Base-by-base conservation (phyloP, 2,797 vertebrate genomes). In the Amblyraja radiata region DNA sequence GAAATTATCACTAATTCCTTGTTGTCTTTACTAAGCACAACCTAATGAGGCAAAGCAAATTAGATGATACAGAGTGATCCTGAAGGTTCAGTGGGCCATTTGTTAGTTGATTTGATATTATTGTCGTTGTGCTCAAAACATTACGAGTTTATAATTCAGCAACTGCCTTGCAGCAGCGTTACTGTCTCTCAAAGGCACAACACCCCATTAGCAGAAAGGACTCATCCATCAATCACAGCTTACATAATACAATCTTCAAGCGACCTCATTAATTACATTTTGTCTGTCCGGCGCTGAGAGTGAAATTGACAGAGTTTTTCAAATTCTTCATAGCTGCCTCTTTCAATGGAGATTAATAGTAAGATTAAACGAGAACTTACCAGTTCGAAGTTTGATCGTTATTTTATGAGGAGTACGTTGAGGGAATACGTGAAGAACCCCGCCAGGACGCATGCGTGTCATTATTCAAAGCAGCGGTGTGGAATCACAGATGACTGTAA, bases 51-150 rank as follows among this genome's bases (percentile, higher is more conserved):
- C 63, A 68, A 88, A 65, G 63, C 61, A 36, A 21, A 88, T 68
- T 21, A 36, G 63, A 36, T 68, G 84, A 68, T 21, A 86, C 14
- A 36, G 63, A 21, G 63, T 9, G 65, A 2, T 36, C n/a, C 32
- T 36, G 84, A 68, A 68, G 8, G 68, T 36, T 65, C 63, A 9
- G 16, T 88, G 84, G 63, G 6, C 1, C 84, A 18, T n/a, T 28
- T 36, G 84, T 88, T 65, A 36, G 84, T 68, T 88, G 65, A 36
- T 88, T 88, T 88, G 18, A 88, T 68, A 36, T 88, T 88, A 88
- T 36, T 88, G n/a, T 16, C 61, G 65, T 88, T 68, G 61, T 32
- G 32, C 18, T 88, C 61, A 7, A 88, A 46, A 68, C 84, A 88
- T 65, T 88, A 68, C 14, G 61, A 88, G 65, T 32, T 36, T 68